phyloP scores from a whole-genome alignment of 1,140 invertebrate genomes.

The Sipha flava region DNA sequence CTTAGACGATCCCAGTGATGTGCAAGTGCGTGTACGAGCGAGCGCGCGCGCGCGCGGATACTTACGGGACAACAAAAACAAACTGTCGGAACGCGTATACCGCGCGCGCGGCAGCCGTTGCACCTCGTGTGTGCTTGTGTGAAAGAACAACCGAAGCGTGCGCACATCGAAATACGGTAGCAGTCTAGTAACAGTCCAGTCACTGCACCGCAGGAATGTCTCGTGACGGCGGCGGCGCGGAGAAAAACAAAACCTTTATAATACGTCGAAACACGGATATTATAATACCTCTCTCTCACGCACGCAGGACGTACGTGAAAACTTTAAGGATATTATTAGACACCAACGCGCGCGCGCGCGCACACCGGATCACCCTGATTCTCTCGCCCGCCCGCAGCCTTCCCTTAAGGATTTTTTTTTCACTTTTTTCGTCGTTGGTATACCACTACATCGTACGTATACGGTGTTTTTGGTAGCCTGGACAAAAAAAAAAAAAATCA shows the following conservation, averaged over 20 bases:
- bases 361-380: background rate
- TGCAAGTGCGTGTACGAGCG: background rate
- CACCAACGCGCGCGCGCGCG: no score
- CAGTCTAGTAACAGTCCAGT: background rate
- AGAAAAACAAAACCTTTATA: background rate
- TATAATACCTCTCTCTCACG: background rate
- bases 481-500: background rate
- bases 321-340: background rate
- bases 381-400: background rate
- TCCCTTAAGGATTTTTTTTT: background rate
- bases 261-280: background rate
- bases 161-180: constrained; percentile 9
- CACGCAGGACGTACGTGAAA: background rate
- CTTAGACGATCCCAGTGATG: no score
- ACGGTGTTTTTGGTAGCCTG: background rate
- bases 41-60: background rate
- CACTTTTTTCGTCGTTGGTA: background rate
- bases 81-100: background rate
- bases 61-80: background rate
- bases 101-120: background rate
- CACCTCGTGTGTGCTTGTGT: background rate
- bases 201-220: background rate
- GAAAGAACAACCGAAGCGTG: constrained; percentile 15
- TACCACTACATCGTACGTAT: no score
- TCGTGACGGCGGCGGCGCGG: background rate